phyloP scores from a whole-genome alignment of 2,797 vertebrate species.

The Kryptopterus vitreolus region DNA sequence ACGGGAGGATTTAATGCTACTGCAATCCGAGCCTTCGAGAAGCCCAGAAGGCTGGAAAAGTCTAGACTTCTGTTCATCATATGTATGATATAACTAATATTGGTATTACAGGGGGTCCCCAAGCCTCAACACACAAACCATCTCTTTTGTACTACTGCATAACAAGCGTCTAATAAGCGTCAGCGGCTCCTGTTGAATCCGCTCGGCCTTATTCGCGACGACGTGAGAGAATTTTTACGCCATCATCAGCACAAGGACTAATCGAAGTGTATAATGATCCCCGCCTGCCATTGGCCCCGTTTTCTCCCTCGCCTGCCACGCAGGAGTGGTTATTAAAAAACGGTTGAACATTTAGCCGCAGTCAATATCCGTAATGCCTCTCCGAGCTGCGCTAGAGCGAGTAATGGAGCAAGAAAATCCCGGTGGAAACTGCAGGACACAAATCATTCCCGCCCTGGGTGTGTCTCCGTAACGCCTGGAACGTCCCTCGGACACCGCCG shows the following conservation, averaged over 20 bases:
- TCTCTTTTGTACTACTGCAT: no score
- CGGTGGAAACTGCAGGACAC: conserved; percentile 33
- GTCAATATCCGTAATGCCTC: conserved; percentile 39
- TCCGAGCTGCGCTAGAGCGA: conserved; percentile 36
- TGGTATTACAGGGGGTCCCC: no score
- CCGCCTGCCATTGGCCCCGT: conserved; percentile 2
- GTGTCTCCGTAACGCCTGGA: conserved; percentile 35
- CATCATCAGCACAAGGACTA: conserved; percentile 12
- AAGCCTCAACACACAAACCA: no score
- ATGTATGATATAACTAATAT: no score
- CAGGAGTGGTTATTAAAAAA: conserved; percentile 30
- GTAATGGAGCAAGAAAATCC: conserved; percentile 34
- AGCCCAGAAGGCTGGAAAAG: no score
- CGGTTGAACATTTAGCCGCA: conserved; percentile 31
- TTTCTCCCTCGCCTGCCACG: conserved; percentile 24
- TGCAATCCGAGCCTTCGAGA: no score
- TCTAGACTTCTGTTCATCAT: no score
- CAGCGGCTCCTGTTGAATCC: background rate
- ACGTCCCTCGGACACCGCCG: background rate
- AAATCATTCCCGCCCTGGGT: conserved; percentile 31
- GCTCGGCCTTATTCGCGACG: background rate
- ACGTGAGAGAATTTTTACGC: background rate
- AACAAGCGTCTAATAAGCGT: background rate
- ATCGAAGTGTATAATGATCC: conserved; percentile 10
- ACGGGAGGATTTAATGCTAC: no score